Evolutionary conservation across 2,888 invertebrate genomes (phyloP).

Genomic region (Scaeva pyrastri): DNA sequence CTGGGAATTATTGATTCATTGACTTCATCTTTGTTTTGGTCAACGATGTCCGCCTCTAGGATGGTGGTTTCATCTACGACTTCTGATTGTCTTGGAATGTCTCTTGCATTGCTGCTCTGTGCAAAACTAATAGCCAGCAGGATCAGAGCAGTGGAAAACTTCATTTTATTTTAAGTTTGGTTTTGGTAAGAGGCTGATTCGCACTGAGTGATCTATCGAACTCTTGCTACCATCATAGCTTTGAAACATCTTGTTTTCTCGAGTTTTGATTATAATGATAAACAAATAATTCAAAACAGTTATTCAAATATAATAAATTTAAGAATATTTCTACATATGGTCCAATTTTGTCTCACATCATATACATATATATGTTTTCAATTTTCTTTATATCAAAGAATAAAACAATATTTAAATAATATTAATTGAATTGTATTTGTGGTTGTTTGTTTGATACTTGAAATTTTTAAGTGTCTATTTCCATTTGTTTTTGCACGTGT

Average conservation of each 20-base stretch:
- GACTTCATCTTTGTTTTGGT: no score
- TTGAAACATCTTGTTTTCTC: not conserved
- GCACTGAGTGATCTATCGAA: not conserved
- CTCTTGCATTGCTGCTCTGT: constrained; percentile 16
- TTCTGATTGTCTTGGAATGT: not conserved
- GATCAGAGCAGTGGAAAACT: constrained; percentile 26
- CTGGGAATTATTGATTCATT: not conserved
- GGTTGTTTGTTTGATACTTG: no score
- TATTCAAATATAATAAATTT: not conserved
- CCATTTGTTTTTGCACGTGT: no score
- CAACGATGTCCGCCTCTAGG: no score
- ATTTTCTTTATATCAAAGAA: no score
- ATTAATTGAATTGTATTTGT: no score
- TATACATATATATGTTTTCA: no score
- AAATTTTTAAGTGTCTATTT: no score
- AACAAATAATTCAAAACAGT: not conserved
- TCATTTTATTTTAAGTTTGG: constrained; percentile 57
- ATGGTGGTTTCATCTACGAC: no score
- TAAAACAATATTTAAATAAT: no score
- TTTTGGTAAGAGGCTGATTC: not conserved
- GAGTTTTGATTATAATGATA: not conserved
- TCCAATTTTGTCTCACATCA: not conserved
- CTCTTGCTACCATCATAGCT: not conserved
- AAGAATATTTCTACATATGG: not conserved
- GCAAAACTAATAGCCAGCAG: constrained; percentile 42